Evolutionary conservation across 2,888 invertebrate species (phyloP).

Genomic region (Aporophyla lueneburgensis): DNA sequence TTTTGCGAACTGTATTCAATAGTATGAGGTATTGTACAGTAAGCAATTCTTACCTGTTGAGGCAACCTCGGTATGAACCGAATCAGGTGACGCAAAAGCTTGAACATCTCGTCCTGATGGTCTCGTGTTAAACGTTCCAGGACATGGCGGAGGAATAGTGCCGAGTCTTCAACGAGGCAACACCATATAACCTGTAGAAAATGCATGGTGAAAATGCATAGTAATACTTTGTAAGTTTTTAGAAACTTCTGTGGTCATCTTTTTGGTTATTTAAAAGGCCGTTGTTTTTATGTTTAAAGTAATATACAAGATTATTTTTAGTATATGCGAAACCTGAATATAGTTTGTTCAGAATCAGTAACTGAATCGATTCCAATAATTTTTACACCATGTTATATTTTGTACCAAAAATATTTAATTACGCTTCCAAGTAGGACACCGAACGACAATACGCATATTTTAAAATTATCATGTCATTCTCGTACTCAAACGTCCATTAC

Average conservation of each 20-base stretch:
- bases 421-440: too few relatives aligned
- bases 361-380: too few relatives aligned
- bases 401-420: too few relatives aligned
- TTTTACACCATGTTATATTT: too few relatives aligned
- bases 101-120: conserved; percentile 98
- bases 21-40: neutral
- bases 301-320: too few relatives aligned
- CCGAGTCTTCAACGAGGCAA: conserved; percentile 99
- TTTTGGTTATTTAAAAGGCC: neutral
- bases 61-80: conserved; percentile 98
- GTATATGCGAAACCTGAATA: too few relatives aligned
- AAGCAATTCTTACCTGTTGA: conserved; percentile 91
- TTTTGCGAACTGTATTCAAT: too few relatives aligned
- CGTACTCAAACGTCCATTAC: too few relatives aligned
- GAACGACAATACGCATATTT: too few relatives aligned
- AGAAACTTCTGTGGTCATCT: neutral
- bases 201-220: neutral
- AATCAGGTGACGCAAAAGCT: conserved; percentile 97
- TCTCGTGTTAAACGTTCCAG: conserved; percentile 98
- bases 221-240: neutral
- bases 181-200: conserved; percentile 96
- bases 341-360: too few relatives aligned
- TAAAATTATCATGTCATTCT: too few relatives aligned
- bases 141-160: conserved; percentile 98
- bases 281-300: neutral